Base-by-base conservation (phyloP, 2,888 invertebrate genomes). In the Flexamia atlantica region DNA sequence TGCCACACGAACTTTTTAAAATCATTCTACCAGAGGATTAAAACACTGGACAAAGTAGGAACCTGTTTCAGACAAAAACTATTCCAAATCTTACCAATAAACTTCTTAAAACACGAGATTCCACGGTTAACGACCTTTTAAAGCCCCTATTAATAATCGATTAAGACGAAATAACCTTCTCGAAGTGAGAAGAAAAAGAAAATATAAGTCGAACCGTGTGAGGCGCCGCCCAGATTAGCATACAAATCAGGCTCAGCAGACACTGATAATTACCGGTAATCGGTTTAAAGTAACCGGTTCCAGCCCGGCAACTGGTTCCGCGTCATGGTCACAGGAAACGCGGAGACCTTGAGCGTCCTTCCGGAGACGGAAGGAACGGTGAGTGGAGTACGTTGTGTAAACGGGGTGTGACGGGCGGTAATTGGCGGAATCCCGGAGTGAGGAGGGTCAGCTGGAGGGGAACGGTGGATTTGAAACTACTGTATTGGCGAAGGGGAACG, bases 201-300 rank as follows among this genome's bases (percentile, higher is more conserved):
- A 64, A 10, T 10, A 28, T 3, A 28, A 5, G 28, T 17, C 64
- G 30, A 30, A 25, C 4, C 30, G 20, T 23, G 30, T 10, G 28
- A 28, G 64, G 64, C 64, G 64, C 64, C 64, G 64, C 20, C 14
- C 28, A 30, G 64, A 64, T 64, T 64, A 64, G 9, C 64, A 64
- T 64, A 64, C 64, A 28, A 64, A 64, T 64, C 64, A 64, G 64
- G 28, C 28, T 17, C 64, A 5, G 64, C 3, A n/a, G 25, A 28
- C 64, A 64, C 64, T 64, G 64, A 64, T 64, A 64, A 64, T 64
- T 64, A 30, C 64, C 64, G 5, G 64, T 64, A 64, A 64, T 64
- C 64, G 64, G 64, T 64, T 64, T 64, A 64, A 28, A 28, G 28
- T 28, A 64, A 64, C 64, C 64, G 64, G 64, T 64, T 64, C 30